These are phyloP conservation scores for Drosophila paramelanica DNA, from an alignment of 2,888 invertebrate genomes.

Conservation along the genomic window DNA sequence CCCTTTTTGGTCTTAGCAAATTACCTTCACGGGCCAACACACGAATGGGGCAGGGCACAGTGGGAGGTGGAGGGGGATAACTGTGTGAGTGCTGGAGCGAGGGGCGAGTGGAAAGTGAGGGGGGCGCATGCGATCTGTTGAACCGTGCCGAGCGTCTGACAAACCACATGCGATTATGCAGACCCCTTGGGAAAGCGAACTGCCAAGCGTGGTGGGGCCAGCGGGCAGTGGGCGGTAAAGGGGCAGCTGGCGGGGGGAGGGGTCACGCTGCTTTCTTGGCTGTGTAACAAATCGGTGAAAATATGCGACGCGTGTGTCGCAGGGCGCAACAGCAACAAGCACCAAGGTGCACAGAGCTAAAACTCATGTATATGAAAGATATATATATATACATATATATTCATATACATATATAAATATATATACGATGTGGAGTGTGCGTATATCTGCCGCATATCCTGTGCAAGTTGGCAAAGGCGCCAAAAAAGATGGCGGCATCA, in stretches of 20 bases:
- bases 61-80: not conserved
- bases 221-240: not conserved
- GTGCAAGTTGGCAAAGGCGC: slow-evolving; percentile 55
- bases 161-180: slow-evolving; percentile 74
- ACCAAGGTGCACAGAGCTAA: slow-evolving; percentile 53
- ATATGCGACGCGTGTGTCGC: slow-evolving; percentile 74
- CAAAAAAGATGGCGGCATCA: slow-evolving; percentile 66
- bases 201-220: not conserved
- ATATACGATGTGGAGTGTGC: not conserved
- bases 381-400: slow-evolving; percentile 4
- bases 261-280: slow-evolving; percentile 23
- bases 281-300: slow-evolving; percentile 68
- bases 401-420: slow-evolving; percentile 9
- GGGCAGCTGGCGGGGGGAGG: not conserved
- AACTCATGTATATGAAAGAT: slow-evolving; percentile 5
- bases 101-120: not conserved
- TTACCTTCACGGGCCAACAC: slow-evolving; percentile 65
- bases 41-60: slow-evolving; percentile 9
- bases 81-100: not conserved
- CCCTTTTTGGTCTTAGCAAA: slow-evolving; percentile 75
- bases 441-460: not conserved
- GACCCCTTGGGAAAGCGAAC: slow-evolving; percentile 29
- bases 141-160: slow-evolving; percentile 65
- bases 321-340: slow-evolving; percentile 56
- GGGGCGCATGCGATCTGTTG: slow-evolving; percentile 52